A percentile compares a stretch with the other conserved stretches of the same genome.
Conservation (phyloP, 2,113 vertebrate species). For the Myrmophylax atrothorax region DNA sequence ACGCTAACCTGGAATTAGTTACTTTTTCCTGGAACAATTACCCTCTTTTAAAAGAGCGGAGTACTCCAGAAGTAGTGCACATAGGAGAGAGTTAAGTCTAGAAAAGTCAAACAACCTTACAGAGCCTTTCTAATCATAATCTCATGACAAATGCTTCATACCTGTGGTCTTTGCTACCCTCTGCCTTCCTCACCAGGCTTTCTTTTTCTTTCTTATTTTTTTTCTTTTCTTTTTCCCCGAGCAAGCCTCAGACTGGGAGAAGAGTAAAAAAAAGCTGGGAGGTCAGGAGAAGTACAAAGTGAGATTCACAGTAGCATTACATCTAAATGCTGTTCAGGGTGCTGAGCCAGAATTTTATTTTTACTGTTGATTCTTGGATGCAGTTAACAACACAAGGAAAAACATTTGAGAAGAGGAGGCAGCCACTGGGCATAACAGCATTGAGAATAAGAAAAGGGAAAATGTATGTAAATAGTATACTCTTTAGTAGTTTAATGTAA, state of each 20-base stretch:
- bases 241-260: neutral
- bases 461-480: neutral
- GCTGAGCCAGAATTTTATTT: neutral
- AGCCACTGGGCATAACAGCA: neutral
- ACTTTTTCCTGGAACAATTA: neutral
- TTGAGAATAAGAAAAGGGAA: neutral
- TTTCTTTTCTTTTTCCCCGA: fast-evolving
- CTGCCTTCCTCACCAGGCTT: neutral
- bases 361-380: neutral
- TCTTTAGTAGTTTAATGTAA: neutral
- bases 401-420: neutral
- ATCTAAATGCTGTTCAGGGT: neutral
- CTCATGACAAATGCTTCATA: neutral
- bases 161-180: neutral
- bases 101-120: neutral
- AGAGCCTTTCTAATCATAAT: neutral
- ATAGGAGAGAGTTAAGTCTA: neutral
- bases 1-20: neutral
- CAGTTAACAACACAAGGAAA: neutral
- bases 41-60: neutral
- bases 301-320: neutral
- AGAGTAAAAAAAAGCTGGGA: neutral
- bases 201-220: too few species aligned
- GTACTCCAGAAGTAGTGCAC: neutral
- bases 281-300: neutral